Conservation (phyloP, 2,888 invertebrate genomes). For the Ecdyonurus torrentis region DNA sequence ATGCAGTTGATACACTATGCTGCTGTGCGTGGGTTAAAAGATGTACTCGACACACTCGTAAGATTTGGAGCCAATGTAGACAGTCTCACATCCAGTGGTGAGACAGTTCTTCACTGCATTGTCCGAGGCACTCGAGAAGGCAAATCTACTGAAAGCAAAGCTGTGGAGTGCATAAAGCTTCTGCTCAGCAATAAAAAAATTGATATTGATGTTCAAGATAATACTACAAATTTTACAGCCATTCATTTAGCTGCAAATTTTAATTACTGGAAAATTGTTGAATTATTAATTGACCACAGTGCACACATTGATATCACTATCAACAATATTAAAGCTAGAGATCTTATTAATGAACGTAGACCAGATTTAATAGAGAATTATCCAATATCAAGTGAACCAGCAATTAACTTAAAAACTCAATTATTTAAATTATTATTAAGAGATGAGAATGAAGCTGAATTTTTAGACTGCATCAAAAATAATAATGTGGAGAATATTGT, state of each 20-base stretch:
- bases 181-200: background rate
- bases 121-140: constrained; percentile 8
- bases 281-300: constrained; percentile 10
- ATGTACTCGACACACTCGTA: constrained; percentile 25
- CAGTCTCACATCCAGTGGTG: constrained; percentile 6
- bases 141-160: background rate
- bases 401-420: background rate
- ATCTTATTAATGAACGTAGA: constrained; percentile 9
- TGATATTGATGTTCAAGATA: background rate
- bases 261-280: constrained; percentile 10
- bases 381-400: background rate
- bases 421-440: background rate
- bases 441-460: background rate
- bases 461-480: background rate
- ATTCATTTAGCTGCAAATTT: constrained; percentile 13
- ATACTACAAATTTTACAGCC: constrained; percentile 6
- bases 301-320: constrained; percentile 10
- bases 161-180: background rate
- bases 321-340: constrained; percentile 10
- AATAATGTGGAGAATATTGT: background rate
- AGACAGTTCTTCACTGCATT: constrained; percentile 16
- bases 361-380: constrained; percentile 7
- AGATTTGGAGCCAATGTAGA: background rate
- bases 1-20: background rate
- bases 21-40: constrained; percentile 28